Conservation (phyloP, 92 coral and sea anemone genomes). For the Paragorgia papillata region DNA sequence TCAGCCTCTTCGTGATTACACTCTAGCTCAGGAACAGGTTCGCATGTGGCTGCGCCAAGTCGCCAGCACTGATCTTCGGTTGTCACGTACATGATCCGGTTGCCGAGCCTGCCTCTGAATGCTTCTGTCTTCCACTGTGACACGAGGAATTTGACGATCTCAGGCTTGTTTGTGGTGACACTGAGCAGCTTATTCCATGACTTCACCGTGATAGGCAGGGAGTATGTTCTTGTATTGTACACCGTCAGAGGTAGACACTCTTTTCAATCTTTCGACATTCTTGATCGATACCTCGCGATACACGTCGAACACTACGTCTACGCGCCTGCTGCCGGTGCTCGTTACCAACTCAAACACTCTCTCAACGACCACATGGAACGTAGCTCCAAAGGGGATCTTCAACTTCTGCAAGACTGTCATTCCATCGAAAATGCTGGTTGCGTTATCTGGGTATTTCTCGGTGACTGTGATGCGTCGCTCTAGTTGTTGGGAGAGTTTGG, state of each 20-base stretch:
- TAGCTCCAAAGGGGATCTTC: slow-evolving; percentile 30
- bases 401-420: slow-evolving; percentile 41
- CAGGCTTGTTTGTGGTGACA: slow-evolving; percentile 61
- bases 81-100: slow-evolving; percentile 51
- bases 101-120: slow-evolving; percentile 50
- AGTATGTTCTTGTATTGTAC: slow-evolving; percentile 47
- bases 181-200: slow-evolving; percentile 56
- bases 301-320: slow-evolving; percentile 42
- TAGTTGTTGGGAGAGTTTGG: slow-evolving; percentile 56
- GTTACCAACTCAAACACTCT: slow-evolving; percentile 17
- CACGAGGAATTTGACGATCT: slow-evolving; percentile 58
- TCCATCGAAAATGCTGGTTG: slow-evolving; percentile 56
- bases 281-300: slow-evolving; percentile 39
- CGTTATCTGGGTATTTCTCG: slow-evolving; percentile 40
- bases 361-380: slow-evolving; percentile 29
- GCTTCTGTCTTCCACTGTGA: slow-evolving; percentile 49
- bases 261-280: slow-evolving; percentile 41
- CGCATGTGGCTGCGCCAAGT: too few species aligned
- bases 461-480: slow-evolving; percentile 32
- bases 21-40: too few species aligned
- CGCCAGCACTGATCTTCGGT: too few species aligned
- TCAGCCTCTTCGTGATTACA: too few species aligned
- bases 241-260: slow-evolving; percentile 25
- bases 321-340: slow-evolving; percentile 39
- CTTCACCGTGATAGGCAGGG: slow-evolving; percentile 53